Evolutionary conservation across 2,888 invertebrate genomes (phyloP).

Genomic region (Cephus runcator): DNA sequence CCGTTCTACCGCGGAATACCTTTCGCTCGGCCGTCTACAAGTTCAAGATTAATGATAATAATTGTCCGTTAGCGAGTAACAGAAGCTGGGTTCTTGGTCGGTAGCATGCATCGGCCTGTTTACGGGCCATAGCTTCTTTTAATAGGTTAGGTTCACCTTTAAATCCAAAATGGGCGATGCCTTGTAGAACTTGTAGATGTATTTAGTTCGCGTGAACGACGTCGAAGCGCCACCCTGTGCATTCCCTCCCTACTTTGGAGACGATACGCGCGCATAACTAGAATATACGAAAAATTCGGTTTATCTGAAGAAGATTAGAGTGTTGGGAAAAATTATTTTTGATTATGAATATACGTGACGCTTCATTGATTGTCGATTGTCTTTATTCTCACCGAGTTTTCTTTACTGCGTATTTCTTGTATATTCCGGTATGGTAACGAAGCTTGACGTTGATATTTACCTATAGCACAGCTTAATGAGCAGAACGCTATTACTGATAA

Average conservation of each 20-base stretch:
- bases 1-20: slow-evolving; percentile 17
- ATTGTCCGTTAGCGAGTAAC: slow-evolving; percentile 24
- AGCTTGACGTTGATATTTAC: background rate
- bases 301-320: background rate
- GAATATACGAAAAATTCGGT: background rate
- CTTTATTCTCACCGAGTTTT: background rate
- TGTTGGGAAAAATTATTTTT: background rate
- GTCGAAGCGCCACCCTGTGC: background rate
- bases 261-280: background rate
- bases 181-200: background rate
- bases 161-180: background rate
- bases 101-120: background rate
- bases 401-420: no score
- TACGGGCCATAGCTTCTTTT: background rate
- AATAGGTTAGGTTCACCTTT: background rate
- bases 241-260: background rate
- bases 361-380: background rate
- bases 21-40: slow-evolving; percentile 22
- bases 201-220: background rate
- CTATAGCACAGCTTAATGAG: slow-evolving; percentile 17
- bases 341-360: background rate
- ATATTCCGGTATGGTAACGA: background rate
- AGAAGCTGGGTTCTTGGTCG: background rate
- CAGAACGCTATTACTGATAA: slow-evolving; percentile 19
- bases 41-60: slow-evolving; percentile 39